Evolutionary conservation across 1,140 invertebrate genomes (phyloP), one percentile per base, ranked within the genome.

Genomic region (Trachelipus rathkii): DNA sequence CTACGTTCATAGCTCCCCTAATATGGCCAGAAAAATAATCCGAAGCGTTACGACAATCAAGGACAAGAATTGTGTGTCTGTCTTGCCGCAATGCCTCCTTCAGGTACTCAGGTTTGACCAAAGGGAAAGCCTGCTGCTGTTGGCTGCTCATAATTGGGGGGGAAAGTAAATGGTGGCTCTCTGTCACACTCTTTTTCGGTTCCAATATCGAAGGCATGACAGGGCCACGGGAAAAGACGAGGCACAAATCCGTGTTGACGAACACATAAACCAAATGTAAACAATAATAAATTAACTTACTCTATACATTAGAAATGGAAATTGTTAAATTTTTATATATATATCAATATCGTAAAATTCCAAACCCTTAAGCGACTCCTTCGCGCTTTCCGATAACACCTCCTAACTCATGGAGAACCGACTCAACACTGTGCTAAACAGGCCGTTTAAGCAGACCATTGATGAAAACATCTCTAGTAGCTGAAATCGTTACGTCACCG

Each of bases 381-480:
- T 15, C 50, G 50, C 50, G 50, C 19, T 15, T 60, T 13, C 50
- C 33, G 33, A 60, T 4, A 15, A 15, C 50, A 60, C 50, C 50
- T 60, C 19, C 50, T n/a, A 19, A 60, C 50, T 60, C 50, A 60
- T 60, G 50, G 19, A 19, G 11, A 3, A 19, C 50, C 11, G 50
- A 60, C 50, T 33, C 33, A 33, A 33, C 33, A 33, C 33, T 33
- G 33, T 33, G 33, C 33, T 33, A 33, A 33, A 33, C 33, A 33
- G 33, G 33, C 33, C 33, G 33, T 33, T n/a, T 60, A 60, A 60
- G 50, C 50, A 60, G 50, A 60, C 50, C 50, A 60, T 60, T 60
- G 50, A 60, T 60, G 50, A 60, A 60, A 60, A 60, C 50, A 60
- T 60, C n/a, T 60, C 50, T 60, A 60, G 50, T 60, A 60, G 50